phyloP scores from a whole-genome alignment of 2,113 vertebrate genomes.

The Burhinus bistriatus region DNA sequence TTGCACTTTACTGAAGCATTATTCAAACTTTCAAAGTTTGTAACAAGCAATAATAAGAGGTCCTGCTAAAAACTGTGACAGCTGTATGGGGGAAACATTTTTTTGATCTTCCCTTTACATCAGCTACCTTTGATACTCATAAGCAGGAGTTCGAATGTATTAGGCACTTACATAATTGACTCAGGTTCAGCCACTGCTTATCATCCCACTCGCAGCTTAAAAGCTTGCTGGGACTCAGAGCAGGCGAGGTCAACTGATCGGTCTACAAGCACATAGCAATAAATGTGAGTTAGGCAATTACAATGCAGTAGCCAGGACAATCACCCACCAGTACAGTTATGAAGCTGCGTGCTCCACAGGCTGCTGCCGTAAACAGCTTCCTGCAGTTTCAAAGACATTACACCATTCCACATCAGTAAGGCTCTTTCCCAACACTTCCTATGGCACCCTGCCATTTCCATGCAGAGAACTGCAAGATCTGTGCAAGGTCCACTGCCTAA shows the following conservation, averaged over 20 bases:
- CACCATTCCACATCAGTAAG: neutral
- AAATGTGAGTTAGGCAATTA: neutral
- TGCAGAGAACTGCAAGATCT: neutral
- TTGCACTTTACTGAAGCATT: neutral
- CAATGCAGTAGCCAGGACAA: neutral
- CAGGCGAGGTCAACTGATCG: neutral
- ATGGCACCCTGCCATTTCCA: neutral
- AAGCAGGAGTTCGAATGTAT: neutral
- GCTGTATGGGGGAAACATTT: neutral
- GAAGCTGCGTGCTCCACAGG: fast-evolving
- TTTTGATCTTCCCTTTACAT: neutral
- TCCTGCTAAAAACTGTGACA: neutral
- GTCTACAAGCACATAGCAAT: neutral
- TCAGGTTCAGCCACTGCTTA: neutral
- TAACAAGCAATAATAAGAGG: neutral
- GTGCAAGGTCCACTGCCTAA: neutral
- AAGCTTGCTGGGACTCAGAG: neutral
- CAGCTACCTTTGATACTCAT: neutral
- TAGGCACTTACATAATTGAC: neutral
- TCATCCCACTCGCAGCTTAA: neutral
- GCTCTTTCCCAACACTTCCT: neutral
- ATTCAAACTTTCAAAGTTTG: neutral
- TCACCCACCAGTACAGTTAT: neutral
- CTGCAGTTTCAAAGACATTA: neutral
- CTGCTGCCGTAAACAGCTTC: neutral